Conservation (phyloP, 2,888 invertebrate species). For the Cryptocheilus praepositus region DNA sequence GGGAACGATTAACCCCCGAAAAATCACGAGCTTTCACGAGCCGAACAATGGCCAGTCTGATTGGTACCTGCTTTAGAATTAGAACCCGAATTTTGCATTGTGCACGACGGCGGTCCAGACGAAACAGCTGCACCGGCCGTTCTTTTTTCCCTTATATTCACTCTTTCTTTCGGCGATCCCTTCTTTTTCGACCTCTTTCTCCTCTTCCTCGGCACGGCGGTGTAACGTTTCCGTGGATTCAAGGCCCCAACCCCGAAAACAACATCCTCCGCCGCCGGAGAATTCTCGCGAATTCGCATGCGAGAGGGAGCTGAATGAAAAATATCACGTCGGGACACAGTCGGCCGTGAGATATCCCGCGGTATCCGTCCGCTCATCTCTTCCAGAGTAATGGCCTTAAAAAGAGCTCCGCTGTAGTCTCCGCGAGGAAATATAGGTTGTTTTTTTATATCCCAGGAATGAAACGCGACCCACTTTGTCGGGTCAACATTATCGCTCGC, state of each 20-base stretch:
- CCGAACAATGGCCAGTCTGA: conserved; percentile 63
- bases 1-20: conserved; percentile 53
- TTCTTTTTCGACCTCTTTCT: conserved; percentile 26
- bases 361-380: too few species aligned
- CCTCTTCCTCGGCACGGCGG: conserved; percentile 4
- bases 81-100: conserved; percentile 57
- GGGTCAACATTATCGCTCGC: too few species aligned
- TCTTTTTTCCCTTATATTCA: conserved; percentile 21
- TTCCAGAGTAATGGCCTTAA: too few species aligned
- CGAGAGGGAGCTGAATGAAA: too few species aligned
- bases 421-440: too few species aligned
- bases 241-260: conserved; percentile 10
- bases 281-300: too few species aligned
- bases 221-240: conserved; percentile 31
- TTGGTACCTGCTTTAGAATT: conserved; percentile 65
- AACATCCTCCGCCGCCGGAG: conserved; percentile 7
- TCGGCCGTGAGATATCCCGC: too few species aligned
- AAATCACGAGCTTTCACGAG: conserved; percentile 52
- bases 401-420: too few species aligned
- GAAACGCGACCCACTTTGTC: too few species aligned
- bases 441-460: too few species aligned
- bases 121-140: conserved; percentile 54
- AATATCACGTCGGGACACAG: too few species aligned
- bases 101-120: conserved; percentile 42
- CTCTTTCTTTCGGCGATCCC: conserved; percentile 17